Conservation (phyloP, 1,140 invertebrate genomes). For the Callitettix versicolor region DNA sequence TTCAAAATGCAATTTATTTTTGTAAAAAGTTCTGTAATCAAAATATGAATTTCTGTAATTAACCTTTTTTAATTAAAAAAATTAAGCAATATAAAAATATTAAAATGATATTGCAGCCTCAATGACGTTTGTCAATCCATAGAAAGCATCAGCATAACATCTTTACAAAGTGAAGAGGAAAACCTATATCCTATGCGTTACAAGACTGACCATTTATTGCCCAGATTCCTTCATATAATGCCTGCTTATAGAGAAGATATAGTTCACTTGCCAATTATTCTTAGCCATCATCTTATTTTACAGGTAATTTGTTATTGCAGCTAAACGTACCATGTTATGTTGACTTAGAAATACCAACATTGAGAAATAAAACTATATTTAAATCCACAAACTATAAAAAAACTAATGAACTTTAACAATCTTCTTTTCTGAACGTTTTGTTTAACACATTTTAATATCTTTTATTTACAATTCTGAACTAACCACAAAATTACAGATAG, state of each 20-base stretch:
- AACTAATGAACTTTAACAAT: no score
- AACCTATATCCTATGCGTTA: conserved; percentile 1
- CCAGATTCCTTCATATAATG: conserved; percentile 2
- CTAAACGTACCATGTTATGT: no score
- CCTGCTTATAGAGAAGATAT: neutral
- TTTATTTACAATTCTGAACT: no score
- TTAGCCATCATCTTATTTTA: conserved; percentile 1
- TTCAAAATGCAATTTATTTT: neutral
- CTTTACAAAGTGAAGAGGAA: neutral
- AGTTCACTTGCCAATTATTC: neutral
- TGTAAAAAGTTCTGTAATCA: neutral
- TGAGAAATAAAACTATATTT: no score
- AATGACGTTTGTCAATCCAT: neutral
- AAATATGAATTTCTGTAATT: no score
- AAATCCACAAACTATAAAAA: neutral
- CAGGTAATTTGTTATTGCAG: no score
- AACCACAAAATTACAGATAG: no score
- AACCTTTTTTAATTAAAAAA: no score
- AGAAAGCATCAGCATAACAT: neutral
- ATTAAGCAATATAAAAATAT: no score
- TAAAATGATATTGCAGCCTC: neutral
- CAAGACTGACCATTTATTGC: conserved; percentile 7
- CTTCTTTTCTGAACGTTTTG: no score
- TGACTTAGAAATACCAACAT: no score
- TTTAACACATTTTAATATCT: no score